These are phyloP conservation scores for Clarias batrachus DNA, from an alignment of 2,113 vertebrate species.

Conservation along the genomic window DNA sequence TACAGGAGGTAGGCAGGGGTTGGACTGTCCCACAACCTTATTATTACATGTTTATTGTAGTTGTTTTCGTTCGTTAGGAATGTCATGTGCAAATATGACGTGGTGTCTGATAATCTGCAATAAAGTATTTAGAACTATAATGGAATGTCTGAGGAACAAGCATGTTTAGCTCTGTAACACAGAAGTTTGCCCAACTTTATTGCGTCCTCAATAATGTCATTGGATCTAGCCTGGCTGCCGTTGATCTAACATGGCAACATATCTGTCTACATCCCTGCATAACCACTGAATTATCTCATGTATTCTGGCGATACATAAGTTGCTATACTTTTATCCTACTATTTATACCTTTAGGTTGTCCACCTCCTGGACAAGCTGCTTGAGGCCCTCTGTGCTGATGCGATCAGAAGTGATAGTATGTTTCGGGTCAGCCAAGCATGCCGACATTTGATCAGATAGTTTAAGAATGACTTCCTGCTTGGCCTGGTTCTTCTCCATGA, in stretches of 20 bases:
- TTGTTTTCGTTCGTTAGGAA: too few species aligned
- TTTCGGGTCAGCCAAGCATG: constrained; percentile 54
- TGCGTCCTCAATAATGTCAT: background rate
- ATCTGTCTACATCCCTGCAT: background rate
- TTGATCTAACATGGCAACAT: background rate
- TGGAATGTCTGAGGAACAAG: background rate
- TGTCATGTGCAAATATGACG: too few species aligned
- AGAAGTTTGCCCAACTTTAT: background rate
- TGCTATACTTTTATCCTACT: background rate
- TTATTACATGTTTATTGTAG: too few species aligned
- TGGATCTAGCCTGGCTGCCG: background rate
- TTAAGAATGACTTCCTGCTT: constrained; percentile 88
- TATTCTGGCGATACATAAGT: background rate
- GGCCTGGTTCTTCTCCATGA: constrained; percentile 85
- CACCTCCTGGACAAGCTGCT: constrained; percentile 74
- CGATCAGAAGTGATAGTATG: background rate
- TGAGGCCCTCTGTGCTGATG: constrained; percentile 55
- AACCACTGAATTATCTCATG: background rate
- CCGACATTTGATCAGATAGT: constrained; percentile 79
- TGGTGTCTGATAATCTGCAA: background rate
- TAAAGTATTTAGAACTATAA: too few species aligned
- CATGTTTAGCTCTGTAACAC: background rate
- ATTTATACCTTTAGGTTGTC: constrained; percentile 81
- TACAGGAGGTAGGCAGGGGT: too few species aligned
- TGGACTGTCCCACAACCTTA: too few species aligned